These are phyloP conservation scores for Elegia similella DNA, from an alignment of 2,888 invertebrate species.

Conservation along the genomic window DNA sequence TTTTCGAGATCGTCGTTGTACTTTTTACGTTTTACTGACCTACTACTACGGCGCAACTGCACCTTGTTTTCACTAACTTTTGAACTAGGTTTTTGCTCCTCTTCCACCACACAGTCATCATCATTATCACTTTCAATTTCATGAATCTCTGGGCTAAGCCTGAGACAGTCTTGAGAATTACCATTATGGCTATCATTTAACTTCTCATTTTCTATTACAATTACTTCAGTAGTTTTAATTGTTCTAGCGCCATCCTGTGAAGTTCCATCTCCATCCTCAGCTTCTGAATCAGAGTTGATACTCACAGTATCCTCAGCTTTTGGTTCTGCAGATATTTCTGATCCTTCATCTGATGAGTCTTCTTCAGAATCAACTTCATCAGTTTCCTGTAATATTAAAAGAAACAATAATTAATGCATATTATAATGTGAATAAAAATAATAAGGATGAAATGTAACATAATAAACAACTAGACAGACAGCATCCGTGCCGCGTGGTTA, in stretches of 20 bases:
- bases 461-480: too few species aligned
- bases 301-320: conserved; percentile 59
- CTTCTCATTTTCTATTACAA: conserved; percentile 46
- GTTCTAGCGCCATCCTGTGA: conserved; percentile 43
- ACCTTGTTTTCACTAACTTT: conserved; percentile 37
- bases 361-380: conserved; percentile 50
- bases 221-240: conserved; percentile 43
- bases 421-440: too few species aligned
- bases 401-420: neutral
- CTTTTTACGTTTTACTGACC: conserved; percentile 77
- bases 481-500: too few species aligned
- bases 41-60: conserved; percentile 56
- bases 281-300: conserved; percentile 62
- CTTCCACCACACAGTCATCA: conserved; percentile 66
- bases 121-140: conserved; percentile 76
- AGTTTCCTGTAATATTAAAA: conserved; percentile 36
- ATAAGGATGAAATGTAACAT: too few species aligned
- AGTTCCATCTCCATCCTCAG: conserved; percentile 46
- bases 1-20: conserved; percentile 78
- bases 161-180: conserved; percentile 37
- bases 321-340: conserved; percentile 41
- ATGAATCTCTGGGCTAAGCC: conserved; percentile 55
- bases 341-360: conserved; percentile 46
- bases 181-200: conserved; percentile 46
- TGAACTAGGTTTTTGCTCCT: conserved; percentile 40